Evolutionary conservation across 2,888 invertebrate species (phyloP).

Genomic region (Chrysodeixis includens): DNA sequence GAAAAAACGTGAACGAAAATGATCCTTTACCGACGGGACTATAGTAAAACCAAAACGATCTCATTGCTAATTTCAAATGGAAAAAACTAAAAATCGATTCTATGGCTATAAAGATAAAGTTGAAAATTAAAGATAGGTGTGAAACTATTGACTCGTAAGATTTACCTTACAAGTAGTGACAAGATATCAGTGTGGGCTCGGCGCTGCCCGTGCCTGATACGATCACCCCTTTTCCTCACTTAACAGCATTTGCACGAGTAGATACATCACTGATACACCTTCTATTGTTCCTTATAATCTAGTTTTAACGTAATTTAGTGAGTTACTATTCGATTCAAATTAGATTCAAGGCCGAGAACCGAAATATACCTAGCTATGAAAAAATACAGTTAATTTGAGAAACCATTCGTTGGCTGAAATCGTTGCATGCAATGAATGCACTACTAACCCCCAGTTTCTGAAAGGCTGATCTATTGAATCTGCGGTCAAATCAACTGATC

Average conservation of each 20-base stretch:
- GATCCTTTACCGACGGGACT: neutral
- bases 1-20: neutral
- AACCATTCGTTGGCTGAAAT: no score
- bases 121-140: neutral
- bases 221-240: slow-evolving; percentile 52
- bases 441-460: no score
- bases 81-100: neutral
- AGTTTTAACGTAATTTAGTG: slow-evolving; percentile 40
- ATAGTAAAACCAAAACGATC: neutral
- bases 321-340: slow-evolving; percentile 3
- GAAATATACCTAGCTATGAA: neutral
- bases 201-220: slow-evolving; percentile 51
- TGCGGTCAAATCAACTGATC: no score
- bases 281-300: slow-evolving; percentile 44
- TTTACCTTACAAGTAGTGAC: slow-evolving; percentile 28
- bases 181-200: slow-evolving; percentile 33
- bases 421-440: no score
- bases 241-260: slow-evolving; percentile 40
- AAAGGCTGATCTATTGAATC: no score
- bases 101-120: neutral
- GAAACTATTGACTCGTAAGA: slow-evolving; percentile 33
- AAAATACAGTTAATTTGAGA: no score
- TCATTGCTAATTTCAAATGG: neutral
- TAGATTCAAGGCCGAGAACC: neutral
- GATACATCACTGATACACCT: slow-evolving; percentile 44